Evolutionary conservation across 1,140 invertebrate species (phyloP).

Genomic region (Drosophila nigrodunni): DNA sequence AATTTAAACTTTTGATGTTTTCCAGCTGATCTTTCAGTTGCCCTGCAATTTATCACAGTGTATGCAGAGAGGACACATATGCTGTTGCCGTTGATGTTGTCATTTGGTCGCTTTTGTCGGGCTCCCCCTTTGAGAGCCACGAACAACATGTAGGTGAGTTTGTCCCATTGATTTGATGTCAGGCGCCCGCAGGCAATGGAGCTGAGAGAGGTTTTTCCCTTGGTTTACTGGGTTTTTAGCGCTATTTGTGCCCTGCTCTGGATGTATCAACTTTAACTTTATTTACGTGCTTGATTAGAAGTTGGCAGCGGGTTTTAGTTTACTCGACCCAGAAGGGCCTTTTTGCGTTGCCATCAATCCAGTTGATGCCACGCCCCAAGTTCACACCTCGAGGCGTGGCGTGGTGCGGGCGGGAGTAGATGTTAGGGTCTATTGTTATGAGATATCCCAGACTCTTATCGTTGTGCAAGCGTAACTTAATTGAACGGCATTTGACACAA

Average conservation of each 20-base stretch:
- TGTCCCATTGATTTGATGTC: slow-evolving; percentile 68
- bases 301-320: slow-evolving; percentile 38
- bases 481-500: slow-evolving; percentile 79
- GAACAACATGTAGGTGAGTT: slow-evolving; percentile 29
- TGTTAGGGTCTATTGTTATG: slow-evolving; percentile 44
- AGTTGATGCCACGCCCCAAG: slow-evolving; percentile 9
- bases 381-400: slow-evolving; percentile 33
- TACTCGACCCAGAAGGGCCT: slow-evolving; percentile 6
- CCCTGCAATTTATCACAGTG: slow-evolving; percentile 10
- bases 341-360: slow-evolving; percentile 38
- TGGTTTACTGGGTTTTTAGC: slow-evolving; percentile 2
- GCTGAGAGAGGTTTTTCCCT: not conserved
- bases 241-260: slow-evolving; percentile 27
- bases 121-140: not conserved
- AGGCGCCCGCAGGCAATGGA: slow-evolving; percentile 55
- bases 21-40: too few species aligned
- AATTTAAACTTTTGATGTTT: too few species aligned
- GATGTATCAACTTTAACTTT: slow-evolving; percentile 77
- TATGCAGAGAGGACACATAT: slow-evolving; percentile 39
- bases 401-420: not conserved
- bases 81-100: slow-evolving; percentile 60
- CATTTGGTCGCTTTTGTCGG: slow-evolving; percentile 72
- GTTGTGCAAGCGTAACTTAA: slow-evolving; percentile 74
- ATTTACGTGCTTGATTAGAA: slow-evolving; percentile 82
- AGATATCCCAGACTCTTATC: slow-evolving; percentile 60